Percentiles rank a stretch among this genome's conserved stretches.
Evolutionary conservation across 2,888 invertebrate species (phyloP).

Genomic region (Erebia aethiops): DNA sequence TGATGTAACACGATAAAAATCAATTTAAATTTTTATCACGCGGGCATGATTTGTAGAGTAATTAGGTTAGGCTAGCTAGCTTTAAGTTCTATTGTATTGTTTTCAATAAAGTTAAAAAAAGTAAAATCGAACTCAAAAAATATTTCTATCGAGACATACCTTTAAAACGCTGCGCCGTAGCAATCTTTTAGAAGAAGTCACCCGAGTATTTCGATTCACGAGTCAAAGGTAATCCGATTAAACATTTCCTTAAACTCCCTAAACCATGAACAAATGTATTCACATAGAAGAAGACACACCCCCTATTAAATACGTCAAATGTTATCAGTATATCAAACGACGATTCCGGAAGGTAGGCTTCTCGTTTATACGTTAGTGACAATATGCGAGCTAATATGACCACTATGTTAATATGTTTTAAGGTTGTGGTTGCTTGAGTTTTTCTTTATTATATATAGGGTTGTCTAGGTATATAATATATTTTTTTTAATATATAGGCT

Average conservation of each 20-base stretch:
- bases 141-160: background rate
- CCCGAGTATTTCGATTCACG: background rate
- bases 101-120: too few species aligned
- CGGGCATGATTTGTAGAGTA: too few species aligned
- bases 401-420: slow-evolving; percentile 3
- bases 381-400: slow-evolving; percentile 6
- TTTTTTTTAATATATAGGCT: too few species aligned
- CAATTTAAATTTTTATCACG: too few species aligned
- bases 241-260: slow-evolving; percentile 10
- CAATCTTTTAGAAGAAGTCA: background rate
- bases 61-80: too few species aligned
- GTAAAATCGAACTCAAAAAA: background rate
- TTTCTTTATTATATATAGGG: background rate
- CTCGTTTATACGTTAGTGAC: slow-evolving; percentile 23
- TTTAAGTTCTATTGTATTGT: too few species aligned
- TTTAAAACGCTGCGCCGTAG: background rate
- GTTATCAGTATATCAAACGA: slow-evolving; percentile 76
- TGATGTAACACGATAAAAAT: too few species aligned
- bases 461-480: too few species aligned
- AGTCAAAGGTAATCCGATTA: slow-evolving; percentile 14
- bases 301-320: slow-evolving; percentile 69
- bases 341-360: slow-evolving; percentile 51
- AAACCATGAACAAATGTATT: slow-evolving; percentile 36
- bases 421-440: slow-evolving; percentile 1
- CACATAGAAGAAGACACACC: slow-evolving; percentile 57